Conservation (phyloP, 2,888 invertebrate genomes). For the Glyphotaelius pellucidus region DNA sequence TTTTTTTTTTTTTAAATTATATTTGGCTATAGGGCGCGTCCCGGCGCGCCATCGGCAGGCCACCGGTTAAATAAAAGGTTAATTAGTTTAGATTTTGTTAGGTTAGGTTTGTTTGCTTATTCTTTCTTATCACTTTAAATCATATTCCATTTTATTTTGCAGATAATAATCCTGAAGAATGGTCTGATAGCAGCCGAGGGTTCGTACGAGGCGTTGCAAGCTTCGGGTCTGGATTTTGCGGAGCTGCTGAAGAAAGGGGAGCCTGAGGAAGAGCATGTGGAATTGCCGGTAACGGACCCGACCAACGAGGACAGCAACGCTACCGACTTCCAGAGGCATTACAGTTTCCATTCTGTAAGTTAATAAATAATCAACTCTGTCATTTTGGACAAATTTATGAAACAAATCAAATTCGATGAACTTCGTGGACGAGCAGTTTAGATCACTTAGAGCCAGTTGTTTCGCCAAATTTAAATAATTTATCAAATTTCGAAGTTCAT, state of each 20-base stretch:
- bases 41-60: too few relatives aligned
- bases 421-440: too few relatives aligned
- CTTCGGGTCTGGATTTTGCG: slow-evolving; percentile 87
- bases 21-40: too few relatives aligned
- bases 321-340: slow-evolving; percentile 75
- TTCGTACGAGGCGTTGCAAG: slow-evolving; percentile 84
- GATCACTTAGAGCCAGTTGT: too few relatives aligned
- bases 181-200: slow-evolving; percentile 80
- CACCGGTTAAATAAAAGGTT: too few relatives aligned
- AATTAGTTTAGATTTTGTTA: too few relatives aligned
- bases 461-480: too few relatives aligned
- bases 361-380: background rate
- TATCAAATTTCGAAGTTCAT: too few relatives aligned
- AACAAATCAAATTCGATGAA: too few relatives aligned
- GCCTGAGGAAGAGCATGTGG: slow-evolving; percentile 67
- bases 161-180: slow-evolving; percentile 80
- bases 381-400: background rate
- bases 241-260: slow-evolving; percentile 77
- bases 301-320: slow-evolving; percentile 70
- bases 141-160: slow-evolving; percentile 46
- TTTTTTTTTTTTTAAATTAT: too few relatives aligned
- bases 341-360: slow-evolving; percentile 76
- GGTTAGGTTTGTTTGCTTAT: too few relatives aligned
- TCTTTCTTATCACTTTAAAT: background rate
- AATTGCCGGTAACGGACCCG: slow-evolving; percentile 64